Conservation (phyloP, 2,797 vertebrate genomes). For the Emydoidea blandingii region DNA sequence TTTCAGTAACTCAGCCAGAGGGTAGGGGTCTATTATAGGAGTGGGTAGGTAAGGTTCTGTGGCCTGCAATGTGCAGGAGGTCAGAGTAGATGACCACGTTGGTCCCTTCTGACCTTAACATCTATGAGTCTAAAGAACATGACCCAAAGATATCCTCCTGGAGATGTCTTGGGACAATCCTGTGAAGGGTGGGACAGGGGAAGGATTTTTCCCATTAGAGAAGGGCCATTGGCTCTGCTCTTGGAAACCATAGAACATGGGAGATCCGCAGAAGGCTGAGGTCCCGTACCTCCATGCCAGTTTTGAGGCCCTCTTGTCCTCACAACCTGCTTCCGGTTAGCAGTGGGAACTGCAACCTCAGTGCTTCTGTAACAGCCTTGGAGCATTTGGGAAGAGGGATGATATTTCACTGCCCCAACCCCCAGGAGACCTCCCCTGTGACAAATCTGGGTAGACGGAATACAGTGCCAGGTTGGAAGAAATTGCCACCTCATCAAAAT, state of each 20-base stretch:
- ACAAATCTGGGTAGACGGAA: background rate
- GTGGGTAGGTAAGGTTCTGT: no score
- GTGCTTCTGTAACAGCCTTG: rapidly evolving
- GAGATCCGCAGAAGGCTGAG: background rate
- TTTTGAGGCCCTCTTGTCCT: rapidly evolving
- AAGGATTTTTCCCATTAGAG: background rate
- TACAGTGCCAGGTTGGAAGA: background rate
- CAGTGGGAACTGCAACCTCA: background rate
- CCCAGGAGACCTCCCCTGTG: background rate
- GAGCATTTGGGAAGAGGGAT: background rate
- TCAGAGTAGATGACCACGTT: no score
- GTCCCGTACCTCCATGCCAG: background rate
- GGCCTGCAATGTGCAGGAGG: no score
- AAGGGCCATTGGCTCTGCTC: background rate
- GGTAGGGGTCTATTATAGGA: no score
- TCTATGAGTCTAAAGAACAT: background rate
- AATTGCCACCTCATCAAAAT: background rate
- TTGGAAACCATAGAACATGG: background rate
- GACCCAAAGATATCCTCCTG: background rate
- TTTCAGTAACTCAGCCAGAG: no score
- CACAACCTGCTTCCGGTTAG: no score
- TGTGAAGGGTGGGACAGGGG: background rate
- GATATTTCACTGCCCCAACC: background rate
- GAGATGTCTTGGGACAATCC: background rate
- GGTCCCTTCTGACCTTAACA: no score